These are phyloP conservation scores for Chaetodon auriga DNA, from an alignment of 2,113 vertebrate species.

Conservation along the genomic window DNA sequence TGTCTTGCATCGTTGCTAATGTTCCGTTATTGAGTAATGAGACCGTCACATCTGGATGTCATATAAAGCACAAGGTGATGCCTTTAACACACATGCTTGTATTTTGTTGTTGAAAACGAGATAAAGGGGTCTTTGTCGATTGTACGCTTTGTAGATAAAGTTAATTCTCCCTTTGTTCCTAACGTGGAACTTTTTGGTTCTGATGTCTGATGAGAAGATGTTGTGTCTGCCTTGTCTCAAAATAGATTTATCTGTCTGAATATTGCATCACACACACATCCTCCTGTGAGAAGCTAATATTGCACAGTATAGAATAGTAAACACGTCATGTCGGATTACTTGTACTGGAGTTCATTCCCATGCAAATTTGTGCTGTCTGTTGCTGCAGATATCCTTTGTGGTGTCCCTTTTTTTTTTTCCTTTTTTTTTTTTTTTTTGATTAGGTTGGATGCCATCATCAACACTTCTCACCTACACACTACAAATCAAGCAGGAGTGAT, in stretches of 20 bases:
- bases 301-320: conserved; percentile 65
- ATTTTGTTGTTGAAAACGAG: conserved; percentile 40
- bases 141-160: conserved; percentile 66
- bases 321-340: conserved; percentile 43
- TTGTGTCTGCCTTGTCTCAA: conserved; percentile 62
- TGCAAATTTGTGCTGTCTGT: conserved; percentile 45
- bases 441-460: conserved; percentile 18
- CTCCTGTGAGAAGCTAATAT: conserved; percentile 57
- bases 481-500: conserved; percentile 40
- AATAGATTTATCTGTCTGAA: conserved; percentile 71
- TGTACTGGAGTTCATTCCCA: conserved; percentile 54
- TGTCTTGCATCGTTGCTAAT: conserved; percentile 40
- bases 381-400: conserved; percentile 30
- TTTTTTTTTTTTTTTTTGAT: conserved; percentile 16
- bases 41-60: conserved; percentile 37
- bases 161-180: conserved; percentile 45
- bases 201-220: conserved; percentile 59
- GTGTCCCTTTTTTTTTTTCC: conserved; percentile 22
- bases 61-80: conserved; percentile 69
- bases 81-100: conserved; percentile 60
- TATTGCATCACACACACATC: conserved; percentile 57
- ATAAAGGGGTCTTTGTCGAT: conserved; percentile 39
- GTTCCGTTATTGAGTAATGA: conserved; percentile 47
- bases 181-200: conserved; percentile 63
- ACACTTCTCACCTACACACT: conserved; percentile 26